A percentile compares a stretch with the other conserved stretches of the same genome.
Conservation (phyloP, 2,797 vertebrate genomes). For the Nasua narica region DNA sequence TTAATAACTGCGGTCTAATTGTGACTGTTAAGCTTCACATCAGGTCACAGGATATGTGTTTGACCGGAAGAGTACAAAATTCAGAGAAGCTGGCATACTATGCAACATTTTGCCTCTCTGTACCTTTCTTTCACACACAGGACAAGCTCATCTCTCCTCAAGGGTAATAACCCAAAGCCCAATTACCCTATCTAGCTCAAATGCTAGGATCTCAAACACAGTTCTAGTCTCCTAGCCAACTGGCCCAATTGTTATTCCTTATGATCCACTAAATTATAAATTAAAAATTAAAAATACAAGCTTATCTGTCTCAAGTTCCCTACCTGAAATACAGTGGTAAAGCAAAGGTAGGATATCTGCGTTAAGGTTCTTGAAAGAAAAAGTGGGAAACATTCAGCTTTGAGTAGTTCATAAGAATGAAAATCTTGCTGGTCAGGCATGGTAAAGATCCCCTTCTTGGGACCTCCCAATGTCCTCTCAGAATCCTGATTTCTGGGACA, state of each 20-base stretch:
- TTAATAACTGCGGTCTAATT: neutral
- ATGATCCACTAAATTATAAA: neutral
- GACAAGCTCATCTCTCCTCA: neutral
- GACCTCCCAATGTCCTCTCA: neutral
- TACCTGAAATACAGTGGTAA: neutral
- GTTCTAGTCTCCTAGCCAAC: neutral
- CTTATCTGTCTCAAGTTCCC: neutral
- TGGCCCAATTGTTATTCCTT: neutral
- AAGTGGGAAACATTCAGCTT: neutral
- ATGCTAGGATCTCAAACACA: neutral
- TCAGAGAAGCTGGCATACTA: neutral
- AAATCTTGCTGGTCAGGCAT: neutral
- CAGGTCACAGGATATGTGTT: neutral
- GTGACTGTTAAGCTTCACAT: neutral
- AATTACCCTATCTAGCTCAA: neutral
- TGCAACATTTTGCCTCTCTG: neutral
- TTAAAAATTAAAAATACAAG: neutral
- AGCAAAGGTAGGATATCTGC: neutral
- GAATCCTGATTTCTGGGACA: neutral
- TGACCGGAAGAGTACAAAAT: neutral
- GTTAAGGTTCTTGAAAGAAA: neutral
- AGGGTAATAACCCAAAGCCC: neutral
- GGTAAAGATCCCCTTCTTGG: neutral
- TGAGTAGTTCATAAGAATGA: neutral
- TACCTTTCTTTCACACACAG: neutral